phyloP scores from a whole-genome alignment of 2,797 vertebrate species.

The Sarcophilus harrisii region DNA sequence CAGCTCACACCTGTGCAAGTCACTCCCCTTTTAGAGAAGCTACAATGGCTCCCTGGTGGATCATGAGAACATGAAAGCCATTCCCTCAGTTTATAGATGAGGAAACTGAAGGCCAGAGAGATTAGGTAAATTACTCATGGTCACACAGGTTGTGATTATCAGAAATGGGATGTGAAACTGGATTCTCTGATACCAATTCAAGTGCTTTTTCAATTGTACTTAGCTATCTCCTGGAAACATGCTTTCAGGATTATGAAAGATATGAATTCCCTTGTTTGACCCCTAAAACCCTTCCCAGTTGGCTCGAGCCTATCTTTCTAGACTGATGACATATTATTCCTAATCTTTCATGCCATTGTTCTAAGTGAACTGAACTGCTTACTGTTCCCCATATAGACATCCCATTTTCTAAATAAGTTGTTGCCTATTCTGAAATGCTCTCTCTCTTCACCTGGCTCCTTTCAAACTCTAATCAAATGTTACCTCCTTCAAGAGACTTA shows the following conservation, averaged over 20 bases:
- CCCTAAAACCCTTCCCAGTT: not conserved
- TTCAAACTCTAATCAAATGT: not conserved
- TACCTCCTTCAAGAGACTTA: not conserved
- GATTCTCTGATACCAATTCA: not conserved
- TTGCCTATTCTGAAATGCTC: not conserved
- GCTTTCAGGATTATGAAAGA: not conserved
- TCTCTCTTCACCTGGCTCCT: not conserved
- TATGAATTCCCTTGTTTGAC: not conserved
- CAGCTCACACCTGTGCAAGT: not conserved
- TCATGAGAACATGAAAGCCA: not conserved
- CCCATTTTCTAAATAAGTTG: not conserved
- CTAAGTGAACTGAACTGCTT: not conserved
- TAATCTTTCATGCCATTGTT: not conserved
- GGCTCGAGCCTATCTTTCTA: not conserved
- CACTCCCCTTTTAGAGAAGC: not conserved
- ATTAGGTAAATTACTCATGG: not conserved
- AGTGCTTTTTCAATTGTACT: not conserved
- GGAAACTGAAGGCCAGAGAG: not conserved
- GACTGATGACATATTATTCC: not conserved
- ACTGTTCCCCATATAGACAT: not conserved
- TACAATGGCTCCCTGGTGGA: not conserved
- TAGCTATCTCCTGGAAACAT: not conserved
- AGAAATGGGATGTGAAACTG: not conserved
- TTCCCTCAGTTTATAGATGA: not conserved
- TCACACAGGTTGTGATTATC: not conserved